Percentiles rank a stretch among this genome's conserved stretches.
Conservation (phyloP, 92 coral and sea anemone genomes). For the Palythoa caribaeorum region DNA sequence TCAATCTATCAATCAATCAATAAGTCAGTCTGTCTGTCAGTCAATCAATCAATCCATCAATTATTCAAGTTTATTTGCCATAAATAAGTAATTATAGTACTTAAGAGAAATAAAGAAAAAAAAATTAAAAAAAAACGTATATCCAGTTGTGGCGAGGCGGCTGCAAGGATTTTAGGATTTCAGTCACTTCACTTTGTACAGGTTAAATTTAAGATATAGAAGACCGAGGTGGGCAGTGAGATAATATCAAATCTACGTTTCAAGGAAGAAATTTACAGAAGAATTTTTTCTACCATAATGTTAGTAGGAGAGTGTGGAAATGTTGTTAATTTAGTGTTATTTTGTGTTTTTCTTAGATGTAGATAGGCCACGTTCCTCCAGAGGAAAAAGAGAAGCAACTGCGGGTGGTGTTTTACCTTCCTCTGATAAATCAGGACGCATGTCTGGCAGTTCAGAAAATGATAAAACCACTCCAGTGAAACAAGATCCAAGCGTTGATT, state of each 20-base stretch:
- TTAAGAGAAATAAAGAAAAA: too few relatives aligned
- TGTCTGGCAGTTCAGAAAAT: constrained; percentile 33
- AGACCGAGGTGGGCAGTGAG: too few relatives aligned
- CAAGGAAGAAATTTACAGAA: too few relatives aligned
- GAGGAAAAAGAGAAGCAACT: constrained; percentile 50
- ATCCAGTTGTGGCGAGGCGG: too few relatives aligned
- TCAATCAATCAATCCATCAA: background rate
- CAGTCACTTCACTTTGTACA: too few relatives aligned
- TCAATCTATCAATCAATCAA: too few relatives aligned
- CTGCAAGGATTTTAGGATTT: too few relatives aligned
- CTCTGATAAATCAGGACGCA: constrained; percentile 62
- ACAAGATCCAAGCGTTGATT: background rate
- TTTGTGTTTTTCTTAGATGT: background rate
- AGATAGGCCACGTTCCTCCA: constrained; percentile 79
- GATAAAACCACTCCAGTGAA: background rate
- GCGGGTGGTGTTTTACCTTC: constrained; percentile 42
- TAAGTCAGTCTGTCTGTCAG: too few relatives aligned
- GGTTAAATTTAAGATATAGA: too few relatives aligned
- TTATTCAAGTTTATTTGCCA: background rate
- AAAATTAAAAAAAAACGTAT: too few relatives aligned
- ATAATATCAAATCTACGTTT: too few relatives aligned
- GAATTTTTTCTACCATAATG: background rate
- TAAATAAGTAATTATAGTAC: too few relatives aligned
- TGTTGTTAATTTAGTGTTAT: background rate
- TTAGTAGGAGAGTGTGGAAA: background rate